Percentiles rank a stretch among this genome's conserved stretches.
These are phyloP conservation scores for Lasioglossum leucozonium DNA, from an alignment of 2,888 invertebrate species.

Conservation along the genomic window DNA sequence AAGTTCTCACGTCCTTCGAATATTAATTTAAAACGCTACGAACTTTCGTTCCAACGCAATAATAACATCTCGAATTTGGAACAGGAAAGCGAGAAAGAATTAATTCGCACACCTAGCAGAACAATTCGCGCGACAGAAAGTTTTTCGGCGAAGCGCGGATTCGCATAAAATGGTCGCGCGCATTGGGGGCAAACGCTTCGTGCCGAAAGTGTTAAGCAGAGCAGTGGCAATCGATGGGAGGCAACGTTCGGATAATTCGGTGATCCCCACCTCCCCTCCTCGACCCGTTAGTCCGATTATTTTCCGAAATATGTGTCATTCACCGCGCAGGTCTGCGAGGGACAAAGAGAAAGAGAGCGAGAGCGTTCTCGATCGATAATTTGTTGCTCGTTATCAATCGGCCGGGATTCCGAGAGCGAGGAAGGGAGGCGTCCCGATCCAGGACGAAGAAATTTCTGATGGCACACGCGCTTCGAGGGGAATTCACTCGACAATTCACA, in stretches of 20 bases:
- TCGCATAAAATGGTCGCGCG: background rate
- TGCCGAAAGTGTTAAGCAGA: background rate
- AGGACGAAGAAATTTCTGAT: conserved; percentile 21
- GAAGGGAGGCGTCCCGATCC: background rate
- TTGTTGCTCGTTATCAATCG: conserved; percentile 41
- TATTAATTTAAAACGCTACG: no score
- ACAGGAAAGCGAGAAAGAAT: no score
- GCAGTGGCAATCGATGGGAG: background rate
- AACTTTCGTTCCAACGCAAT: no score
- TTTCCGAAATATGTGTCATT: conserved; percentile 26
- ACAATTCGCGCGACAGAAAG: background rate
- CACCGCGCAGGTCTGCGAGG: conserved; percentile 27
- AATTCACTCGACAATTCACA: background rate
- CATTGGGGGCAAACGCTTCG: background rate
- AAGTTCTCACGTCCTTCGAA: no score
- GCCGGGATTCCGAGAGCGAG: background rate
- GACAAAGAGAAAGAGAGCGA: background rate
- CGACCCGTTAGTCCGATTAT: conserved; percentile 4
- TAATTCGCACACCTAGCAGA: no score
- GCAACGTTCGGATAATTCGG: conserved; percentile 2
- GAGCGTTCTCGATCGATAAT: conserved; percentile 44
- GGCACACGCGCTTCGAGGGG: background rate
- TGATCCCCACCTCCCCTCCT: no score
- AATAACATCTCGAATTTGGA: no score
- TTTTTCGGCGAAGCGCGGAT: background rate